phyloP scores from a whole-genome alignment of 2,797 vertebrate genomes.

The Schizopygopsis malacanthus region DNA sequence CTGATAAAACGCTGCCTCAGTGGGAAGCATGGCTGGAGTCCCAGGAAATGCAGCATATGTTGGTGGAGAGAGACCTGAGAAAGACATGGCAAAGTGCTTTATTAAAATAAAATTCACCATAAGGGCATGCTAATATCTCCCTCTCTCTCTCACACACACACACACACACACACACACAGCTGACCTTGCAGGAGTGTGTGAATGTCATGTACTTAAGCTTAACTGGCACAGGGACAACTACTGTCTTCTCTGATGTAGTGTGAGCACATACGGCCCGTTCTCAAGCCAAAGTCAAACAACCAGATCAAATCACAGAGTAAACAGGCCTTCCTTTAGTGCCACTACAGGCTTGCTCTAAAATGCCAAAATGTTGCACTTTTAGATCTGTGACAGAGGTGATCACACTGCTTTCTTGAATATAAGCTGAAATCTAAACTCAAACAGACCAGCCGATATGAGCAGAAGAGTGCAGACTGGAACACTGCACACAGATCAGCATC shows the following conservation, averaged over 20 bases:
- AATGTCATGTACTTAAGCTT: slow-evolving; percentile 44
- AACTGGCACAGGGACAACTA: neutral
- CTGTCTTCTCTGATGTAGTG: neutral
- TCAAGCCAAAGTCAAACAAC: slow-evolving; percentile 52
- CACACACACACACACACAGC: neutral
- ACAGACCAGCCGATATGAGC: slow-evolving; percentile 54
- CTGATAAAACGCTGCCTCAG: slow-evolving; percentile 91
- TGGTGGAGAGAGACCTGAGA: slow-evolving; percentile 91
- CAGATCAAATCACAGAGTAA: slow-evolving; percentile 42
- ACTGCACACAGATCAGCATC: slow-evolving; percentile 56
- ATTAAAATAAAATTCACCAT: neutral
- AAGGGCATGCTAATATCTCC: neutral
- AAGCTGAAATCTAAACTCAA: slow-evolving; percentile 67
- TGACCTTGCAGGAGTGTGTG: neutral
- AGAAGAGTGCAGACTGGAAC: slow-evolving; percentile 35
- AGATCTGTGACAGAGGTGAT: slow-evolving; percentile 23
- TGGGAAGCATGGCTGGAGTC: slow-evolving; percentile 83
- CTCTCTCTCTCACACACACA: neutral
- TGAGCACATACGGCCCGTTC: slow-evolving; percentile 20
- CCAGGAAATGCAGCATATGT: slow-evolving; percentile 90
- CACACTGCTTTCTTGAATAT: slow-evolving; percentile 48
- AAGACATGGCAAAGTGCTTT: slow-evolving; percentile 14
- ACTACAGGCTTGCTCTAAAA: slow-evolving; percentile 30
- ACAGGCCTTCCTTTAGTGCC: slow-evolving; percentile 30
- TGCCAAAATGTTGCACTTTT: slow-evolving; percentile 48